A percentile compares a stretch with the other conserved stretches of the same genome.
Evolutionary conservation across 2,113 vertebrate genomes (phyloP).

Genomic region (Manacus vitellinus): DNA sequence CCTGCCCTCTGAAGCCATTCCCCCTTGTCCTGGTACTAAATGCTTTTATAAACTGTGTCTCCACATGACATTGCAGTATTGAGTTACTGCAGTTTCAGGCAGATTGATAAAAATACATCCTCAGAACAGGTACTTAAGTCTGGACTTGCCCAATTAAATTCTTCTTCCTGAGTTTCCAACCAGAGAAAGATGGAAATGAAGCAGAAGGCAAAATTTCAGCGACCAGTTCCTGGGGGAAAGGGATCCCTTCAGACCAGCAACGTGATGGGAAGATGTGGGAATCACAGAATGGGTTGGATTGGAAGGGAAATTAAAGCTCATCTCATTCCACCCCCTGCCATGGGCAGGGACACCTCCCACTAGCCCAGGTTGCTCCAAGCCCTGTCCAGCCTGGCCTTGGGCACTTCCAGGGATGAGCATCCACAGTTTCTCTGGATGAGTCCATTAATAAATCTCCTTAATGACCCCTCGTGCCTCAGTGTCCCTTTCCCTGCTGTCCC

Average conservation of each 20-base stretch:
- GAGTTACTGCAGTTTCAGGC: not conserved
- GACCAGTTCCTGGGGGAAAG: not conserved
- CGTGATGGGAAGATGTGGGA: not conserved
- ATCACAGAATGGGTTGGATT: not conserved
- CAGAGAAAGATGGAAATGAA: not conserved
- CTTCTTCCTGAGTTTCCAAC: not conserved
- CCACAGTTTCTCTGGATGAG: not conserved
- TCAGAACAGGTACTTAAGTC: not conserved
- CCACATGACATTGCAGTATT: not conserved
- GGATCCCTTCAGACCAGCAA: not conserved
- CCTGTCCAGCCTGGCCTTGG: accelerated
- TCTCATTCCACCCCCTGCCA: accelerated
- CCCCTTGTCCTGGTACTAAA: not conserved
- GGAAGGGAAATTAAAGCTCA: not conserved
- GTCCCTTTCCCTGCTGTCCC: not conserved
- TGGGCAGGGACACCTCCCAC: not conserved
- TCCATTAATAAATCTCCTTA: not conserved
- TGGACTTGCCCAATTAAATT: not conserved
- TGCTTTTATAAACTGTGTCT: not conserved
- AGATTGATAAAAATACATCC: not conserved
- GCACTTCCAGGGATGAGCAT: not conserved
- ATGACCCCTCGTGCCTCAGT: not conserved
- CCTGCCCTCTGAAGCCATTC: not conserved
- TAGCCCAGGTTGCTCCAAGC: accelerated
- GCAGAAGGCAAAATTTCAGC: not conserved